Percentiles rank a stretch among this genome's conserved stretches.
Conservation (phyloP, 1,140 invertebrate genomes). For the Notospermus geniculatus region DNA sequence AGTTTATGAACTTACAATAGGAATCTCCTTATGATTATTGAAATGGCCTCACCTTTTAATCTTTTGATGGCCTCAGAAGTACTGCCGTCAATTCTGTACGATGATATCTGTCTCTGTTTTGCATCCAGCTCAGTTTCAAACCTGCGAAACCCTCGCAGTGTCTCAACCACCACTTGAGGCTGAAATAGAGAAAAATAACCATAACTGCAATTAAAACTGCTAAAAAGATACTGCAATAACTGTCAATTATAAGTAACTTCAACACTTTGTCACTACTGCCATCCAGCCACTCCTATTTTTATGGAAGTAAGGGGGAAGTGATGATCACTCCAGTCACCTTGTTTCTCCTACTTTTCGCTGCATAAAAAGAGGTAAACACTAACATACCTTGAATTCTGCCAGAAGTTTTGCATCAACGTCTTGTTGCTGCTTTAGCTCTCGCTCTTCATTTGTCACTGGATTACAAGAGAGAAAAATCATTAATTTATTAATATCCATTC, state of each 20-base stretch:
- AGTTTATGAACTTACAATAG: no score
- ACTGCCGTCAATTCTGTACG: constrained; percentile 65
- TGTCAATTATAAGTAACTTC: no score
- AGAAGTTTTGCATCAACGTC: constrained; percentile 44
- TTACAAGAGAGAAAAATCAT: no score
- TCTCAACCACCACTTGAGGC: constrained; percentile 62
- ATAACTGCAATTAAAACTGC: no score
- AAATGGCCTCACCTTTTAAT: constrained; percentile 66
- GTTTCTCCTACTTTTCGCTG: background rate
- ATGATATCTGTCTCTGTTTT: constrained; percentile 61
- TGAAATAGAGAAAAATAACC: constrained; percentile 28
- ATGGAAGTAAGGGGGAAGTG: no score
- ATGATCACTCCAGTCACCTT: no score
- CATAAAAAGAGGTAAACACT: background rate
- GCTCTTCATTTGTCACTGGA: constrained; percentile 1
- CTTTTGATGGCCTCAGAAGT: constrained; percentile 62
- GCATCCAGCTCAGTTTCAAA: constrained; percentile 67
- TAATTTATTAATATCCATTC: background rate
- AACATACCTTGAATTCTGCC: constrained; percentile 49
- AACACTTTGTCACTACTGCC: no score
- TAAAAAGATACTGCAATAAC: no score
- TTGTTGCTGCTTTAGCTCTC: constrained; percentile 18
- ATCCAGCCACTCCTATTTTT: no score
- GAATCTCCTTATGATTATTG: no score
- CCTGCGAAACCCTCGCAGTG: constrained; percentile 66